Evolutionary conservation across 2,888 invertebrate genomes (phyloP), one percentile per base, ranked within the genome.

Genomic region (Sisyra terminalis): DNA sequence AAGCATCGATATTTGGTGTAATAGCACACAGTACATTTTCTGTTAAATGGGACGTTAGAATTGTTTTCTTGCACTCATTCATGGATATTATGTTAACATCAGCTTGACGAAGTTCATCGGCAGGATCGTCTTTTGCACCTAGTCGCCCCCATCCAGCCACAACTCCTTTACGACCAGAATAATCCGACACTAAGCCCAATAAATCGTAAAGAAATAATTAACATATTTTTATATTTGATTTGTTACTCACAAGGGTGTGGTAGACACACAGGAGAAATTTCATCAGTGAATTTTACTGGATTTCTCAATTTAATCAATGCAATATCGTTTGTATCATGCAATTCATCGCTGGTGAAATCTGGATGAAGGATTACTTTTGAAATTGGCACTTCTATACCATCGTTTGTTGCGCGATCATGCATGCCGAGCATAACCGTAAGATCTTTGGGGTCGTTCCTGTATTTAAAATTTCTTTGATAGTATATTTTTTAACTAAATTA

Each of bases 11-110:
- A 49, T 66, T 64, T 48, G 66, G 64, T 2, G 63, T 61, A 50
- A 66, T 71, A 44, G 75, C 76, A 52, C 77, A 77, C 61, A 73
- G 60, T 69, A 72, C 71, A 3, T 66, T 65, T 3, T 65, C 59
- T 29, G 65, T 64, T 7, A 71, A 52, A 52, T 71, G 52, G n/a
- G 49, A 44, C 3, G 55, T 54, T 36, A 57, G 51, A 2, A 52
- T 45, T 5, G 55, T 55, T 29, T 55, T 53, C 17, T 53, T 52
- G 48, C 71, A 73, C 9, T 59, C 58, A 2, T 57, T 51, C 38
- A 63, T 63, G 0, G 62, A 51, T 35, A 70, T 59, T 5, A 73
- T 63, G 39, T 60, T 59, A 6, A 73, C 54, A 3, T 55, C 56
- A 0, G 70, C 70, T 50, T 66, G 64, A 43, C 67, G 51, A 2